Base-by-base conservation (phyloP, 2,113 vertebrate species). In the Eulacestoma nigropectus region DNA sequence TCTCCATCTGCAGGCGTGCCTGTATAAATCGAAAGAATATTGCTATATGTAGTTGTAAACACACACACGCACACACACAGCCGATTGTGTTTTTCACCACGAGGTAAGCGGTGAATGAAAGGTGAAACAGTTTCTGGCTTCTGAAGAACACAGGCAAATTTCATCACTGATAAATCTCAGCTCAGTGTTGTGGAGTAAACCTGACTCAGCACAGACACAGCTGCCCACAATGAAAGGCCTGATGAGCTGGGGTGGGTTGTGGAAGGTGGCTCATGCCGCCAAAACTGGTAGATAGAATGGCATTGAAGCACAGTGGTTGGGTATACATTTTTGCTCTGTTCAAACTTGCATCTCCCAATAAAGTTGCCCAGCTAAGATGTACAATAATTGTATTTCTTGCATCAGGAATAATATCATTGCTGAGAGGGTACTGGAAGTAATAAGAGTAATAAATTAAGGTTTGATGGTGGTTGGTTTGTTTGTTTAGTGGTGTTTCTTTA, bases 111-210 rank as follows among this genome's bases (percentile, higher is more conserved):
- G 47, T 44, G 32, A 60, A n/a, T 11, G 26, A 69, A 9, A 57
- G 13, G 21, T 20, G 32, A 57, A 69, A 20, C 15, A 72, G 10
- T 11, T 39, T 59, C 21, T 47, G 30, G 25, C 12, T 88, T 21
- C 41, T 1, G 1, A 30, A 55, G 13, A 64, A 9, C 22, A 2
- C 1, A 1, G 19, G 4, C 10, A 53, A n/a, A n/a, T 8, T 26
- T 49, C 7, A 27, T 21, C 10, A 27, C 0, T 29, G 16, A 35
- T 44, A 20, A 19, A 27, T 59, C 37, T 63, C 13, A 50, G 23
- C 9, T 42, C 44, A 30, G 23, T 10, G 4, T 16, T 78, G 42
- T 78, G 42, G 23, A 47, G 13, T 10, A 37, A 67, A 37, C 5
- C 20, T 53, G 46, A 2, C 4, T 60, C 60, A 35, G 15, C 4